phyloP scores from a whole-genome alignment of 2,888 invertebrate genomes.

The Drosophila yooni region DNA sequence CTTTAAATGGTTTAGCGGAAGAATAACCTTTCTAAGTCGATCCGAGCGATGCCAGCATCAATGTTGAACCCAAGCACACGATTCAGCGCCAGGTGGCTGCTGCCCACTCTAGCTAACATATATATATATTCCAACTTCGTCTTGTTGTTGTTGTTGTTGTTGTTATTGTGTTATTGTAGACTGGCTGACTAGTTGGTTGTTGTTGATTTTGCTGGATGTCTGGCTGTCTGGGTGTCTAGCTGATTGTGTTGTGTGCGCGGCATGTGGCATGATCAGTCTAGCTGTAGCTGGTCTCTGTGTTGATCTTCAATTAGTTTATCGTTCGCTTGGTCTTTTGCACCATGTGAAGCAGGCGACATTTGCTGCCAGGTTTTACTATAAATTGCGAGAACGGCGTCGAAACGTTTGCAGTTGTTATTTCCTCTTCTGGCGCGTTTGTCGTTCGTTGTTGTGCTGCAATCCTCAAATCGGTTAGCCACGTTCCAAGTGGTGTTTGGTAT shows the following conservation, averaged over 20 bases:
- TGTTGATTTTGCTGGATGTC: constrained; percentile 12
- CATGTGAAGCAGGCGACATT: constrained; percentile 84
- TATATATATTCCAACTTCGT: constrained; percentile 3
- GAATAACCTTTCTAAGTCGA: constrained; percentile 77
- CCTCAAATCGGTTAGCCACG: constrained; percentile 45
- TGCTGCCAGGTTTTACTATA: constrained; percentile 68
- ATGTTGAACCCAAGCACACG: constrained; percentile 66
- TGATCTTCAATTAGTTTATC: constrained; percentile 79
- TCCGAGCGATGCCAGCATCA: constrained; percentile 32
- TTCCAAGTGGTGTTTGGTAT: constrained; percentile 54
- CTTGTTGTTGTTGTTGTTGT: constrained; percentile 25
- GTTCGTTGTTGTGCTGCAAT: constrained; percentile 48
- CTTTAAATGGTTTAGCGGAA: constrained; percentile 80
- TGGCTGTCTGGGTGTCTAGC: constrained; percentile 16
- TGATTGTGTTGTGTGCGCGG: constrained; percentile 45
- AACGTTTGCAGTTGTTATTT: constrained; percentile 72
- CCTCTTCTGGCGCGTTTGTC: constrained; percentile 47
- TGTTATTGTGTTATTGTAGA: not conserved
- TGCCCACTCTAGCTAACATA: constrained; percentile 45
- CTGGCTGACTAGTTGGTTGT: not conserved
- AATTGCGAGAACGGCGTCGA: constrained; percentile 64
- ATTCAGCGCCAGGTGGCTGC: constrained; percentile 62
- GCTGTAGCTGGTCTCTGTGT: constrained; percentile 38
- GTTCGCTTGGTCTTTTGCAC: constrained; percentile 66
- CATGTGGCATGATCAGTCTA: constrained; percentile 70